Conservation (phyloP, 2,797 vertebrate genomes). For the Bryconaethiops microstoma region DNA sequence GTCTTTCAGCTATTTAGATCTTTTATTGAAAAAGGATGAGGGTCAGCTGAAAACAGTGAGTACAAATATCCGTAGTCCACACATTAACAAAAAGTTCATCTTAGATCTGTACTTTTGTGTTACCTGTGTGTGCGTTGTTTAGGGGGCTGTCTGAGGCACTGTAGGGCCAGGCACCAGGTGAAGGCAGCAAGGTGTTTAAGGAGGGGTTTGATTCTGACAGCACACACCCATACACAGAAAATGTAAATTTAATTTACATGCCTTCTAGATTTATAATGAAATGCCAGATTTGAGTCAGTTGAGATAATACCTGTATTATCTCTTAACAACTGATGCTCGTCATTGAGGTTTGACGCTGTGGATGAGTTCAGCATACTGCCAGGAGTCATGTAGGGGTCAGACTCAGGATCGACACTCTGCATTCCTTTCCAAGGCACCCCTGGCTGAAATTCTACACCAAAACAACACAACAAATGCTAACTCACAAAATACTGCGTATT, state of each 20-base stretch:
- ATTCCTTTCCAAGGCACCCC: slow-evolving; percentile 99
- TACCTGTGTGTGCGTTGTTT: slow-evolving; percentile 92
- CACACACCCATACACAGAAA: neutral
- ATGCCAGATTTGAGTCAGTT: neutral
- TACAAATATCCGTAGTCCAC: neutral
- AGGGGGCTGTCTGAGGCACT: slow-evolving; percentile 93
- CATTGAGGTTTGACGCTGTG: slow-evolving; percentile 92
- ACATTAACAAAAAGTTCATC: neutral
- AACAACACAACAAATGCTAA: neutral
- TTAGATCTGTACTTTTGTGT: neutral
- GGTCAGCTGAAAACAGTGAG: neutral
- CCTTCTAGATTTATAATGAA: neutral
- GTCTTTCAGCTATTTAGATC: neutral
- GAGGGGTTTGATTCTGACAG: slow-evolving; percentile 88
- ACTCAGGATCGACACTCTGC: slow-evolving; percentile 96
- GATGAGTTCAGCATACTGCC: slow-evolving; percentile 95
- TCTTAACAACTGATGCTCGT: slow-evolving; percentile 99
- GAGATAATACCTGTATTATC: slow-evolving; percentile 92
- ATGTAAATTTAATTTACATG: neutral
- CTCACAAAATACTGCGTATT: neutral
- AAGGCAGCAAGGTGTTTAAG: slow-evolving; percentile 98
- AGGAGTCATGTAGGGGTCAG: slow-evolving; percentile 98
- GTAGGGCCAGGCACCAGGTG: slow-evolving; percentile 96
- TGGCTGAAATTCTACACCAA: slow-evolving; percentile 91
- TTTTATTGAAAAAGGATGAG: neutral